phyloP scores from a whole-genome alignment of 1,140 invertebrate species.

The Hyles euphorbiae region DNA sequence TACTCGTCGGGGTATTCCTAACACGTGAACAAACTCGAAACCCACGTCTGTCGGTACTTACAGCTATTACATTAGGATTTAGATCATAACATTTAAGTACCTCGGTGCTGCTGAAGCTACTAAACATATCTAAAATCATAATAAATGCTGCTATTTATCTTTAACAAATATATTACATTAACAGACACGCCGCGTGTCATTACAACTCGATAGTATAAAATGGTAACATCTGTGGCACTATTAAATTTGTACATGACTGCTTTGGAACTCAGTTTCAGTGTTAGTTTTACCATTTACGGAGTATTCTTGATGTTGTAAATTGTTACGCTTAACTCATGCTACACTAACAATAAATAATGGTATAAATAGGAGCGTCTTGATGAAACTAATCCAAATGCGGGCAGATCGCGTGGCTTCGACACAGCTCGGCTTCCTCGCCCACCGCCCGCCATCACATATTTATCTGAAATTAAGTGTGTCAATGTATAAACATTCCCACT shows the following conservation, averaged over 20 bases:
- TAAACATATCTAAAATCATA: conserved; percentile 30
- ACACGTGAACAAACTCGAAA: neutral
- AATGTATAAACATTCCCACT: too few species aligned
- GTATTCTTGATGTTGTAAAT: conserved; percentile 20
- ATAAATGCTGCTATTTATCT: conserved; percentile 50
- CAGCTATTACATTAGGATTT: conserved; percentile 9
- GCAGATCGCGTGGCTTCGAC: conserved; percentile 17
- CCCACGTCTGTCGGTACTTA: conserved; percentile 4
- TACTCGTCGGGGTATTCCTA: too few species aligned
- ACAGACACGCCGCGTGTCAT: neutral
- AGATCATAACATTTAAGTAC: conserved; percentile 37
- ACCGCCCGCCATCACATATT: neutral
- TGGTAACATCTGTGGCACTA: conserved; percentile 24
- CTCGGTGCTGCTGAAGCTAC: conserved; percentile 40
- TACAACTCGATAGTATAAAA: neutral
- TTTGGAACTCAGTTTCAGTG: conserved; percentile 9
- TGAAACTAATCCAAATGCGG: conserved; percentile 20
- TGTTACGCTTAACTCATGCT: conserved; percentile 34
- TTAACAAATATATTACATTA: conserved; percentile 3
- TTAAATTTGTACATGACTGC: conserved; percentile 25
- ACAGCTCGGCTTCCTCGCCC: conserved; percentile 11
- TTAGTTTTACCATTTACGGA: conserved; percentile 22
- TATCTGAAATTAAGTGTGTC: too few species aligned
- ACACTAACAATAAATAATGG: conserved; percentile 46
- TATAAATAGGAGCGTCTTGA: conserved; percentile 46